phyloP scores from a whole-genome alignment of 2,797 vertebrate genomes.

The Circus cinereus region DNA sequence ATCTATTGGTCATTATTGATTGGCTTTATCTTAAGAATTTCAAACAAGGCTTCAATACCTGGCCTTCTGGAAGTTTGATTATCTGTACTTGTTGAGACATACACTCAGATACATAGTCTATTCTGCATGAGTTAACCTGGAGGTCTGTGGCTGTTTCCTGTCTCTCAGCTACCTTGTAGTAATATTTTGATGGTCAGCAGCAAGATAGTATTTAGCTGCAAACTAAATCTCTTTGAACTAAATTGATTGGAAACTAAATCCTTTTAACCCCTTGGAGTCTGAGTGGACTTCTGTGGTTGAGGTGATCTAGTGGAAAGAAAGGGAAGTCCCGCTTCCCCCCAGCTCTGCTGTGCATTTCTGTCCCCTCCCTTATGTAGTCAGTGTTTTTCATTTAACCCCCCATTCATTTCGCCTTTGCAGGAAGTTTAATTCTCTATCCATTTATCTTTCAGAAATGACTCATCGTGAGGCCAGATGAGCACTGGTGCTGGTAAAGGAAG shows the following conservation, averaged over 20 bases:
- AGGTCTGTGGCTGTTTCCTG: neutral
- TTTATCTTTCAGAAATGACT: neutral
- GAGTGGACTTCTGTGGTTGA: neutral
- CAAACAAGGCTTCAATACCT: neutral
- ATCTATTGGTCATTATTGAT: neutral
- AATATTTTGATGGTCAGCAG: neutral
- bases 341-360: neutral
- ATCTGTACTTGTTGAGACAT: neutral
- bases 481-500: neutral
- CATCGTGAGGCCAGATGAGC: neutral
- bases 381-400: neutral
- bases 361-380: neutral
- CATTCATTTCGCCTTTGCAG: neutral
- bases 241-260: conserved; percentile 11
- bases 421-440: neutral
- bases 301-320: neutral
- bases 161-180: neutral
- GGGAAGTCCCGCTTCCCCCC: neutral
- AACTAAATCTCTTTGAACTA: neutral
- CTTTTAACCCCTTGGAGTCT: neutral
- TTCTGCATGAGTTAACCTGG: neutral
- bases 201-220: neutral
- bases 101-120: neutral
- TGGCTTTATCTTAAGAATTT: conserved; percentile 3
- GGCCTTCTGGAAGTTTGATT: neutral